Conservation (phyloP, 2,888 invertebrate species). For the Eupithecia dodoneata region DNA sequence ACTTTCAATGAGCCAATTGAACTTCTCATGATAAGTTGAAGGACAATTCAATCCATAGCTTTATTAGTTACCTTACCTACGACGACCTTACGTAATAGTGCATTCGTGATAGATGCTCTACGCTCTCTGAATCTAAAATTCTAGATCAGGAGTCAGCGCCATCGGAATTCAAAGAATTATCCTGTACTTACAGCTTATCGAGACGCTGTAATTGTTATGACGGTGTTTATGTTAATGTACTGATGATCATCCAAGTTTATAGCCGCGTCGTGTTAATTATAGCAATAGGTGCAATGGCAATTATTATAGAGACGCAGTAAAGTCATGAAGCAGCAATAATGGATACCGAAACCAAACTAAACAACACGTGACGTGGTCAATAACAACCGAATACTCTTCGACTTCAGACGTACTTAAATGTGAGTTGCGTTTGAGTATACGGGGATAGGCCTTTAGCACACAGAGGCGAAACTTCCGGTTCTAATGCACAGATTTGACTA, state of each 20-base stretch:
- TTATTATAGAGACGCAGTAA: neutral
- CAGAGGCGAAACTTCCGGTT: too few species aligned
- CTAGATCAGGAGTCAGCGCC: constrained; percentile 7
- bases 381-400: neutral
- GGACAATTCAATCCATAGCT: neutral
- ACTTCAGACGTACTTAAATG: too few species aligned
- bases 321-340: neutral
- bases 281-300: neutral
- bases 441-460: too few species aligned
- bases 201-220: neutral
- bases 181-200: neutral
- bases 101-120: neutral
- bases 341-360: neutral
- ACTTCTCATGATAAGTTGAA: constrained; percentile 19
- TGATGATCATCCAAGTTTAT: constrained; percentile 1
- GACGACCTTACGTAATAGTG: neutral
- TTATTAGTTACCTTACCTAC: constrained; percentile 4
- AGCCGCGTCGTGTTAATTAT: neutral
- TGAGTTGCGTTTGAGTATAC: too few species aligned
- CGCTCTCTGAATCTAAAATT: constrained; percentile 3
- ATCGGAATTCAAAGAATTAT: constrained; percentile 23
- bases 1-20: constrained; percentile 18
- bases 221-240: neutral
- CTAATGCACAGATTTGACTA: too few species aligned
- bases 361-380: neutral